Base-by-base conservation (phyloP, 2,797 vertebrate species). In the Pteronotus mesoamericanus region DNA sequence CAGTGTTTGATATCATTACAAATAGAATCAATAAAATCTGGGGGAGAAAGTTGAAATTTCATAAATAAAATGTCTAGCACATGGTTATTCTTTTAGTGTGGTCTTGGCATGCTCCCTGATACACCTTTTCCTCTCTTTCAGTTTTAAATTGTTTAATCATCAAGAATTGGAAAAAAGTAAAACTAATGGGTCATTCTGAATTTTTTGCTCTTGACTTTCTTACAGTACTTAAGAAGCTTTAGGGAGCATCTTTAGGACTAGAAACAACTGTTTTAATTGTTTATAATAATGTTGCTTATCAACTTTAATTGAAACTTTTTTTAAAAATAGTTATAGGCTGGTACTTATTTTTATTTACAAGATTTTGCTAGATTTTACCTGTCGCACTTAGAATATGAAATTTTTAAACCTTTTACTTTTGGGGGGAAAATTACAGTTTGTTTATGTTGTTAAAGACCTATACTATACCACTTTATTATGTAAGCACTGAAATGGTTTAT, bases 31-130 rank as follows among this genome's bases (percentile, higher is more conserved):
- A 39, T 2, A 68, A 48, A 85, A 57, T 42, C 21, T 32, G 53
- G 64, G 29, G n/a, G 7, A 88, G 77, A 64, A 86, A 69, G 57
- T n/a, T 16, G 32, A 66, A 68, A 55, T 91, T 91, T 88, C 29
- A 19, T 90, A 2, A 64, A 59, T 72, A 61, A 46, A 48, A n/a
- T 26, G 68, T 16, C 24, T 18, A 53, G 39, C 3, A 12, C 18
- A 0, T 59, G 3, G 59, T 29, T 51, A 32, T 91, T 48, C 18
- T 42, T 78, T 48, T 37, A 39, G 5, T 26, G 46, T 46, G 22
- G 34, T 44, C 32, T 88, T 82, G 79, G 29, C 18, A 55, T 26
- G 16, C 4, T 57, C 44, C 18, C 8, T 85, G 51, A 92, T 11
- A 19, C 68, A 14, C 14, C 5, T 24, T 34, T 24, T 55, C 14